Conservation (phyloP, 64 coral and sea anemone genomes). For the Pocillopora verrucosa region DNA sequence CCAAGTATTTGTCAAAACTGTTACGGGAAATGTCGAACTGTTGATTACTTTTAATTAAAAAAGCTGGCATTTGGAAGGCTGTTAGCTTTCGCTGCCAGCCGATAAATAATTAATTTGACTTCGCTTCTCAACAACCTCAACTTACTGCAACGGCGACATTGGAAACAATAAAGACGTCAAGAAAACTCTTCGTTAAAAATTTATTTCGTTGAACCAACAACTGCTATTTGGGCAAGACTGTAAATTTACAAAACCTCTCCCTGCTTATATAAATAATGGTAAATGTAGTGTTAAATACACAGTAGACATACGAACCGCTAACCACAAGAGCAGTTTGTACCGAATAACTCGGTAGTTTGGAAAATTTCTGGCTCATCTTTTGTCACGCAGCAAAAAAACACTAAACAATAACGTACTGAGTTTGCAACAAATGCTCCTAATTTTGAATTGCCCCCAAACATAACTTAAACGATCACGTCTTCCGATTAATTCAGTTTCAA, state of each 20-base stretch:
- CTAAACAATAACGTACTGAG: conserved; percentile 40
- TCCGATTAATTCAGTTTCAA: conserved; percentile 89
- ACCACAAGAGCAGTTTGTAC: background rate
- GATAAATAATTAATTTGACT: conserved; percentile 45
- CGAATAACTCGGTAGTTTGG: conserved; percentile 24
- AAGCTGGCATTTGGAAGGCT: conserved; percentile 42
- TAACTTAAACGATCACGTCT: conserved; percentile 69
- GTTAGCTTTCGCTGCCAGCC: conserved; percentile 45
- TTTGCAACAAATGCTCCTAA: conserved; percentile 27
- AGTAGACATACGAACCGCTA: conserved; percentile 67
- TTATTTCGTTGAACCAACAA: conserved; percentile 99
- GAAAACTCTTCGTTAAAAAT: conserved; percentile 87
- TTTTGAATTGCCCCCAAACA: conserved; percentile 37
- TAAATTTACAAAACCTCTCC: conserved; percentile 98
- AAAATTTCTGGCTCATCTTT: background rate
- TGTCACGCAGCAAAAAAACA: conserved; percentile 41
- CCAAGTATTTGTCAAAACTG: conserved; percentile 70
- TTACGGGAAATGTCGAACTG: conserved; percentile 44
- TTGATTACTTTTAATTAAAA: conserved; percentile 74
- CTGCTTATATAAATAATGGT: conserved; percentile 97
- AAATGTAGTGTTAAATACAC: conserved; percentile 94
- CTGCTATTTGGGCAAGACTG: conserved; percentile 87
- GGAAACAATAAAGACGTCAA: background rate
- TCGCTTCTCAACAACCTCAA: conserved; percentile 28
- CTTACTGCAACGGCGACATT: background rate